These are phyloP conservation scores for Saccopteryx bilineata DNA, from an alignment of 2,113 vertebrate species.

Conservation along the genomic window DNA sequence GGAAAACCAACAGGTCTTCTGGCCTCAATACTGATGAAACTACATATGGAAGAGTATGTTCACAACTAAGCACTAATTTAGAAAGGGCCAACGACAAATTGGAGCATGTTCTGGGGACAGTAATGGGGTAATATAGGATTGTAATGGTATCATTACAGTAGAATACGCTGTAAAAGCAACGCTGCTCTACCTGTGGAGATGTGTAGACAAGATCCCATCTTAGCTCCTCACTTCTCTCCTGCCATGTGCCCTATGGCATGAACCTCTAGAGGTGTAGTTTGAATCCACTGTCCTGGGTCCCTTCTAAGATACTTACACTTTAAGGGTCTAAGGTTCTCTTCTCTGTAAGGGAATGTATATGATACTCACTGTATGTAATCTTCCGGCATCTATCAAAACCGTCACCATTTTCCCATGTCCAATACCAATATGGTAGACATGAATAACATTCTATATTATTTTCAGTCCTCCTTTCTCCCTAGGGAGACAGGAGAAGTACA, in stretches of 20 bases:
- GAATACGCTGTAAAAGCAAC: neutral
- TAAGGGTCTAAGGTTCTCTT: neutral
- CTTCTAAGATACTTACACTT: neutral
- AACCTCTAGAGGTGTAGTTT: neutral
- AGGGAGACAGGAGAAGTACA: neutral
- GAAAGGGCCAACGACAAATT: neutral
- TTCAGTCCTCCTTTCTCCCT: neutral
- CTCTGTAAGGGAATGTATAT: neutral
- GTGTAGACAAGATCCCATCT: neutral
- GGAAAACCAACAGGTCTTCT: neutral
- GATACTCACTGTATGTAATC: neutral
- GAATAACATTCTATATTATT: neutral
- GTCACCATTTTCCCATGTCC: neutral
- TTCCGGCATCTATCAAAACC: neutral
- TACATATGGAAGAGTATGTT: neutral
- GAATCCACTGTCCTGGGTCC: neutral
- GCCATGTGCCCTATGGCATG: neutral
- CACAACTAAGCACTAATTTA: neutral
- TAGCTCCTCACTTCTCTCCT: neutral
- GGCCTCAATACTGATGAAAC: neutral
- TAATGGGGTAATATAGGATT: neutral
- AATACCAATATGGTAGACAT: neutral
- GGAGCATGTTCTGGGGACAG: neutral
- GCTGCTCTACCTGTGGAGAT: neutral
- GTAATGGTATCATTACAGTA: neutral